Conservation (phyloP, 2,888 invertebrate species). For the Andrena hattorfiana region DNA sequence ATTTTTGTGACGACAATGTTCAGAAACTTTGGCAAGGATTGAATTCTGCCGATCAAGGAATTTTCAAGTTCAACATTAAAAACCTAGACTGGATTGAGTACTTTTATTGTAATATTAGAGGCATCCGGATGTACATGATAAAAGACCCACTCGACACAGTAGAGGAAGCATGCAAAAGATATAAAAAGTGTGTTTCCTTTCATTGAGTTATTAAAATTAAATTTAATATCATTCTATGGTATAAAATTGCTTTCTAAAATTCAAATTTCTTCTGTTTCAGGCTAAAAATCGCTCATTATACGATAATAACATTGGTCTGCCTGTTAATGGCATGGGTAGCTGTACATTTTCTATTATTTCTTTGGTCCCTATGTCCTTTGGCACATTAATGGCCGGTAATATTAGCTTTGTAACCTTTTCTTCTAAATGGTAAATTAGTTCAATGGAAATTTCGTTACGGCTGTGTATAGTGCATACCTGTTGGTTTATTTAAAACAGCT, state of each 20-base stretch:
- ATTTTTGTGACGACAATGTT: conserved; percentile 88
- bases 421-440: conserved; percentile 9
- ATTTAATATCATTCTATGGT: not conserved
- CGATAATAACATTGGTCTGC: conserved; percentile 48
- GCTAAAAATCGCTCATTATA: conserved; percentile 79
- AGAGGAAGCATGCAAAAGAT: conserved; percentile 87
- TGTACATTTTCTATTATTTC: not conserved
- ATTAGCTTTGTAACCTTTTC: not conserved
- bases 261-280: conserved; percentile 57
- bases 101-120: conserved; percentile 88
- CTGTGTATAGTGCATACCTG: too few relatives aligned
- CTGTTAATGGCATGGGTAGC: conserved; percentile 66
- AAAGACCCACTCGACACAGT: conserved; percentile 91
- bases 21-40: conserved; percentile 87
- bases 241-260: conserved; percentile 1
- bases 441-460: not conserved
- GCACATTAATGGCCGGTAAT: conserved; percentile 4
- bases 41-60: conserved; percentile 86
- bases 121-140: conserved; percentile 90
- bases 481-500: conserved; percentile 1
- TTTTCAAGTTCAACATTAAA: conserved; percentile 90
- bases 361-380: conserved; percentile 34
- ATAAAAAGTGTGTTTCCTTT: conserved; percentile 37
- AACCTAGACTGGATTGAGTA: conserved; percentile 91
- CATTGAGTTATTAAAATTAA: not conserved